Evolutionary conservation across 23 tunicate genomes (phyloP).

Genomic region (Trididemnum clinides): DNA sequence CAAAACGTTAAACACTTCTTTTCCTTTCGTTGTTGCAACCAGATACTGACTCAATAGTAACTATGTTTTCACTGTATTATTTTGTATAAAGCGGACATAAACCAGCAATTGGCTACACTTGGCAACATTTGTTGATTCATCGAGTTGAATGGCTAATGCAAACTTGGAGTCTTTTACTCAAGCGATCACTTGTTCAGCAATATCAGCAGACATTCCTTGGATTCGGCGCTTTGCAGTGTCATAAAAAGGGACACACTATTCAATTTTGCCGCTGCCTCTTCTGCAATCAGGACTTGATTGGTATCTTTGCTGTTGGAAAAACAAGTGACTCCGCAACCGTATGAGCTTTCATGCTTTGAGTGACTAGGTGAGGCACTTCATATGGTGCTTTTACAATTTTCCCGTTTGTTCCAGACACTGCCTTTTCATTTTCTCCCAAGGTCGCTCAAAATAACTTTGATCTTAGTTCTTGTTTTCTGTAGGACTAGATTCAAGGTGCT

Average conservation of each 20-base stretch:
- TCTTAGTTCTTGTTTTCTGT: conserved; percentile 21
- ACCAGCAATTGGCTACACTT: conserved; percentile 58
- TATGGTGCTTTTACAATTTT: conserved; percentile 59
- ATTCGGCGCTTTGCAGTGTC: conserved; percentile 65
- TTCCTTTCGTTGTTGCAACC: conserved; percentile 49
- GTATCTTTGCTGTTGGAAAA: conserved; percentile 58
- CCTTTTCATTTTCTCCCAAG: conserved; percentile 16
- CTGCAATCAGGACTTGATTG: too few relatives aligned
- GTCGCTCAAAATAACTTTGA: conserved; percentile 41
- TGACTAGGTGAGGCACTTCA: conserved; percentile 72
- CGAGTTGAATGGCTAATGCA: conserved; percentile 53
- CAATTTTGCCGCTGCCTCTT: conserved; percentile 37
- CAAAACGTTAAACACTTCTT: conserved; percentile 52
- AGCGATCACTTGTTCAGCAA: conserved; percentile 63
- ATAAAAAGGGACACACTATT: conserved; percentile 61
- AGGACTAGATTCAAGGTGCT: conserved; percentile 35
- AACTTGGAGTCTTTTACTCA: conserved; percentile 70
- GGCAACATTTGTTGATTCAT: conserved; percentile 73
- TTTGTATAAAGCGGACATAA: conserved; percentile 57
- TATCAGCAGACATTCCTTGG: too few relatives aligned
- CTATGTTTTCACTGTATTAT: conserved; percentile 52
- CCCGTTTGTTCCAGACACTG: conserved; percentile 29
- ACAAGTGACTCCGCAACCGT: conserved; percentile 75
- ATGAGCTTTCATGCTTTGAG: conserved; percentile 62
- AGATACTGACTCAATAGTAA: conserved; percentile 63